Percentiles rank a stretch among this genome's conserved stretches.
phyloP scores from a whole-genome alignment of 2,888 invertebrate species.

The Patella ulyssiponensis region DNA sequence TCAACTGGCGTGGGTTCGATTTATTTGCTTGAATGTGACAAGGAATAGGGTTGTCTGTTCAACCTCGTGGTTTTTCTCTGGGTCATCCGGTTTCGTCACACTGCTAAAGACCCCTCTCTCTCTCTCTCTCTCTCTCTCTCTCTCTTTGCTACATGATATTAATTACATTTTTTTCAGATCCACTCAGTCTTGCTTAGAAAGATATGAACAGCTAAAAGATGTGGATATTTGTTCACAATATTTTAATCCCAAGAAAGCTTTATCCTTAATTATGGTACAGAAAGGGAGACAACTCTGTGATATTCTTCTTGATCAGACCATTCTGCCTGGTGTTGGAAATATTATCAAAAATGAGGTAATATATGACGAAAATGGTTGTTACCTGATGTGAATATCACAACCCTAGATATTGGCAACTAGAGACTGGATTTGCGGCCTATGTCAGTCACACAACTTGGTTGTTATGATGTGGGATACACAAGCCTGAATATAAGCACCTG shows the following conservation, averaged over 20 bases:
- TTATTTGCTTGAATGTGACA: too few species aligned
- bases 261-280: constrained; percentile 47
- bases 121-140: neutral
- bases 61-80: too few species aligned
- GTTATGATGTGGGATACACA: neutral
- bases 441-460: too few species aligned
- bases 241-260: constrained; percentile 53
- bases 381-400: neutral
- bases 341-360: constrained; percentile 68
- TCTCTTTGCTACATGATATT: too few species aligned
- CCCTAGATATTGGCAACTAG: too few species aligned
- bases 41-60: too few species aligned
- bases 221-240: constrained; percentile 57
- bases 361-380: neutral
- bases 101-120: too few species aligned
- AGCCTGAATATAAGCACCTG: neutral
- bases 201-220: constrained; percentile 44
- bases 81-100: fast-evolving
- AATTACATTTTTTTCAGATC: constrained; percentile 34
- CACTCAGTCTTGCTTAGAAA: constrained; percentile 40
- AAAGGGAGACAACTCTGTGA: constrained; percentile 57
- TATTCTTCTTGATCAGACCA: constrained; percentile 63
- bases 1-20: too few species aligned
- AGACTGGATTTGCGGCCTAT: too few species aligned
- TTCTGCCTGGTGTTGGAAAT: constrained; percentile 67